phyloP scores from a whole-genome alignment of 1,140 invertebrate genomes.

The Tetragonula clypearis region DNA sequence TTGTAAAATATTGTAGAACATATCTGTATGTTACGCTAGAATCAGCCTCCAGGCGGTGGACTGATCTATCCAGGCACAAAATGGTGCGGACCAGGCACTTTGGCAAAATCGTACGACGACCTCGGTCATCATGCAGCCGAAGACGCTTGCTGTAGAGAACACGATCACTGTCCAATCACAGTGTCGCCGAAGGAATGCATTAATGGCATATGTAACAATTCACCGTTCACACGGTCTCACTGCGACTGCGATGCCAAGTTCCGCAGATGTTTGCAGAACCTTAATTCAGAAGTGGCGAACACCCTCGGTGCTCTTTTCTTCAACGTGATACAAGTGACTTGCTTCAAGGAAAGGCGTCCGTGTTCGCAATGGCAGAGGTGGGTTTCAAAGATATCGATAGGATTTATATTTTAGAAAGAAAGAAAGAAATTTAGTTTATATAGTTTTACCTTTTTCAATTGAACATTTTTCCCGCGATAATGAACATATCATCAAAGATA shows the following conservation, averaged over 20 bases:
- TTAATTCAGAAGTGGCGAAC: slow-evolving; percentile 86
- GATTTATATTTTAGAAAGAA: not conserved
- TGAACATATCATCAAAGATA: not conserved
- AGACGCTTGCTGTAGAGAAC: slow-evolving; percentile 89
- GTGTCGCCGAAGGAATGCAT: slow-evolving; percentile 84
- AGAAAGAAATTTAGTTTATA: too few relatives aligned
- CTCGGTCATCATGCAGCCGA: slow-evolving; percentile 85
- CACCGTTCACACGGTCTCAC: slow-evolving; percentile 86
- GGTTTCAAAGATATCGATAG: not conserved
- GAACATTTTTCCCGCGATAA: not conserved
- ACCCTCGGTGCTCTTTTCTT: slow-evolving; percentile 87
- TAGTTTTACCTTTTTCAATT: not conserved
- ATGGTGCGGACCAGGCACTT: slow-evolving; percentile 88
- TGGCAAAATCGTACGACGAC: slow-evolving; percentile 85
- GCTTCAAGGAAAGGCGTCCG: slow-evolving; percentile 85
- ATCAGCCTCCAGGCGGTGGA: slow-evolving; percentile 70
- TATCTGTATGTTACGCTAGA: slow-evolving; percentile 42
- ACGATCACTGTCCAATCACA: slow-evolving; percentile 87
- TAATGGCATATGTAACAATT: slow-evolving; percentile 86
- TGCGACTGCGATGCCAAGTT: slow-evolving; percentile 88
- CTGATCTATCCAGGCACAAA: slow-evolving; percentile 86
- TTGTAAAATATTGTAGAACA: not conserved
- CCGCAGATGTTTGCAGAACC: slow-evolving; percentile 85
- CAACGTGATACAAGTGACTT: slow-evolving; percentile 86
- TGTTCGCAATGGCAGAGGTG: slow-evolving; percentile 86